Evolutionary conservation across 2,797 vertebrate genomes (phyloP).

Genomic region (Carcharodon carcharias): DNA sequence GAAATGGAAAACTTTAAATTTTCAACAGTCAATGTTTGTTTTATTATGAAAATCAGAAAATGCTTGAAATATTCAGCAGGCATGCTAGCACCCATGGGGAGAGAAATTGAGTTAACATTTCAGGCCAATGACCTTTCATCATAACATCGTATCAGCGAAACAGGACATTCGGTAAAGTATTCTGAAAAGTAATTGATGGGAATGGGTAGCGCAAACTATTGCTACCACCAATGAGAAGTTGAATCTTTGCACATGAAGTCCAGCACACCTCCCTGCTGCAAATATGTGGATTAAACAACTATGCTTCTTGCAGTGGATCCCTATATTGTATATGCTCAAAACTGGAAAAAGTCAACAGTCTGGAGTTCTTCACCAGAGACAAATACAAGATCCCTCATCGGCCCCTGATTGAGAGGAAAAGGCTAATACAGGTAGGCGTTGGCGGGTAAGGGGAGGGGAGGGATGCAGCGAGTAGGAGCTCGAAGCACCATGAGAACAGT

Average conservation of each 20-base stretch:
- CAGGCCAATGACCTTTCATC: too few species aligned
- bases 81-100: too few species aligned
- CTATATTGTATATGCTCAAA: background rate
- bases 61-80: too few species aligned
- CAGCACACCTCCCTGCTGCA: too few species aligned
- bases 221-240: background rate
- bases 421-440: too few species aligned
- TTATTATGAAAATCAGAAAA: too few species aligned
- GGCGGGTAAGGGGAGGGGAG: background rate
- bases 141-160: background rate
- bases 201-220: background rate
- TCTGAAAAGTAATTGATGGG: background rate
- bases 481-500: background rate
- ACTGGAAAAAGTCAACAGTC: background rate
- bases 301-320: background rate
- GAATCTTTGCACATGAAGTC: background rate
- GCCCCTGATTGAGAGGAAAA: background rate
- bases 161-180: background rate
- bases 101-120: too few species aligned
- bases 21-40: background rate
- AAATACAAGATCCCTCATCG: background rate
- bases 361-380: background rate
- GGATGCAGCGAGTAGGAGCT: background rate
- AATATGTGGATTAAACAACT: too few species aligned
- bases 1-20: background rate